A percentile compares a stretch with the other conserved stretches of the same genome.
Conservation (phyloP, 2,888 invertebrate species). For the Odontomyia ornata region DNA sequence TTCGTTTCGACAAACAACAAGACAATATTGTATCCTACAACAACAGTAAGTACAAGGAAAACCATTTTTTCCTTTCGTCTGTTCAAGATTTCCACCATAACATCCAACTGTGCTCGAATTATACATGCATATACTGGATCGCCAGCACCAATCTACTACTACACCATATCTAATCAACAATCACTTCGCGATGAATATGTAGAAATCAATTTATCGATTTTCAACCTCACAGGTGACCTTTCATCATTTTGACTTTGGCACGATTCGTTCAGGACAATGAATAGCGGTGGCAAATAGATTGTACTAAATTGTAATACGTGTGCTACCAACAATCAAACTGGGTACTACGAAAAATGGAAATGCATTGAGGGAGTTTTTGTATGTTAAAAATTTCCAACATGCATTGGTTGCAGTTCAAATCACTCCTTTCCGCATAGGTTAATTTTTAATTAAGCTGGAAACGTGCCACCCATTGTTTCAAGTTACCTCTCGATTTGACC, state of each 20-base stretch:
- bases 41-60: not conserved
- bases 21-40: not conserved
- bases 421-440: conserved; percentile 11
- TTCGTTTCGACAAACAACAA: not conserved
- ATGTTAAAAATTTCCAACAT: too few relatives aligned
- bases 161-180: conserved; percentile 15
- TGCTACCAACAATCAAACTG: not conserved
- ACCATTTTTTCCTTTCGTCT: not conserved
- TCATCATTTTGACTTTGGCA: not conserved
- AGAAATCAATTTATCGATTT: conserved; percentile 27
- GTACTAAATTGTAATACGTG: not conserved
- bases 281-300: not conserved
- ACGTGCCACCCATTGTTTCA: conserved; percentile 33
- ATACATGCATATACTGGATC: not conserved
- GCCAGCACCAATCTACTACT: not conserved
- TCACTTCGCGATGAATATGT: conserved; percentile 7
- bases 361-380: not conserved
- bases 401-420: not conserved
- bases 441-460: conserved; percentile 30
- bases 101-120: not conserved
- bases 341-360: not conserved
- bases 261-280: not conserved
- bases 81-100: not conserved
- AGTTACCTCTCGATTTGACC: not conserved
- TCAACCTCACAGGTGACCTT: conserved; percentile 27